These are phyloP conservation scores for Clupea harengus DNA, from an alignment of 2,113 vertebrate genomes.

Conservation along the genomic window DNA sequence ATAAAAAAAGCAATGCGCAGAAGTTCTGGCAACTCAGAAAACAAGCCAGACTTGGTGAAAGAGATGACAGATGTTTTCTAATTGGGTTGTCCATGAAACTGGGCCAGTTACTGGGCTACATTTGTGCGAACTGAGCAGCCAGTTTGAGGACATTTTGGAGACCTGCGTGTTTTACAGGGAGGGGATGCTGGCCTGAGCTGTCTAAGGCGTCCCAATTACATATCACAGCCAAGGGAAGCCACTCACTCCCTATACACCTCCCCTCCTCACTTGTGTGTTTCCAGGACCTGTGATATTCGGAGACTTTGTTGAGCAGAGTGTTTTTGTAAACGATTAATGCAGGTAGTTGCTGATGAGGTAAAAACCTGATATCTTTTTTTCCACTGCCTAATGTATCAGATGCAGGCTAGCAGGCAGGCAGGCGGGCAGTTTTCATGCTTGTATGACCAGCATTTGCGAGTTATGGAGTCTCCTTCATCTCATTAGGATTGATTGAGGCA, in stretches of 20 bases:
- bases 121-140: not conserved
- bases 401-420: too few relatives aligned
- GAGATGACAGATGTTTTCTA: conserved; percentile 46
- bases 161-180: conserved; percentile 27
- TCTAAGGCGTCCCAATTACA: not conserved
- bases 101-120: conserved; percentile 42
- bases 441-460: conserved; percentile 42
- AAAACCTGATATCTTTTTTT: conserved; percentile 36
- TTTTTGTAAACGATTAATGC: conserved; percentile 7
- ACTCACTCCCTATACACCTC: conserved; percentile 21
- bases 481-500: conserved; percentile 48
- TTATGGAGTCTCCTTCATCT: conserved; percentile 37
- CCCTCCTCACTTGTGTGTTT: not conserved
- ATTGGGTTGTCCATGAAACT: conserved; percentile 50
- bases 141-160: conserved; percentile 11
- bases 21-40: not conserved
- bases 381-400: conserved; percentile 17
- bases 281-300: not conserved
- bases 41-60: conserved; percentile 24
- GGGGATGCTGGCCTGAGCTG: conserved; percentile 19
- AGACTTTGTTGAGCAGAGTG: conserved; percentile 31
- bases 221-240: conserved; percentile 24
- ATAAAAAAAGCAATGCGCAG: not conserved
- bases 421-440: conserved; percentile 23
- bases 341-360: conserved; percentile 51